Conservation (phyloP, 64 coral and sea anemone genomes). For the Astreopora myriophthalma region DNA sequence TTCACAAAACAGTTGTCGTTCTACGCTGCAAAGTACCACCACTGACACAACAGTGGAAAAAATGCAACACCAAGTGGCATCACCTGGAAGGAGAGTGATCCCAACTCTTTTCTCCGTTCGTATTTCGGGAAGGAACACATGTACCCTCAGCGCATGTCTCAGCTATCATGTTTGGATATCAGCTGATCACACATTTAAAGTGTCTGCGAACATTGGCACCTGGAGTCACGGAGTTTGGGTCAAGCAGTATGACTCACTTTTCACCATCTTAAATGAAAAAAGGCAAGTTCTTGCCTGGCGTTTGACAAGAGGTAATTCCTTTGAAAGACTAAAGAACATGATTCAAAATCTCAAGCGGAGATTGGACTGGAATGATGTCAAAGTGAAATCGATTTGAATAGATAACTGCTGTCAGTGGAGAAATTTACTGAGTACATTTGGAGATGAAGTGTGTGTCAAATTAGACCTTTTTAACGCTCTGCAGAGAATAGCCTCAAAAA, state of each 20-base stretch:
- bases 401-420: conserved; percentile 46
- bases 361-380: neutral
- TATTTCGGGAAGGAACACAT: conserved; percentile 6
- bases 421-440: conserved; percentile 10
- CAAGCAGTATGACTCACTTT: conserved; percentile 45
- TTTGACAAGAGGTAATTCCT: conserved; percentile 49
- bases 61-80: neutral
- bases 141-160: conserved; percentile 53
- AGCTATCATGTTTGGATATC: conserved; percentile 29
- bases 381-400: conserved; percentile 2
- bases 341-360: conserved; percentile 19
- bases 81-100: conserved; percentile 17
- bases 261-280: conserved; percentile 58
- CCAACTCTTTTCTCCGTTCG: conserved; percentile 9
- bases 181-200: conserved; percentile 63
- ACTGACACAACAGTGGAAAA: neutral
- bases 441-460: conserved; percentile 7
- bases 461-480: conserved; percentile 52
- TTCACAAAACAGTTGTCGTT: neutral
- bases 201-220: conserved; percentile 61
- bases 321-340: conserved; percentile 6
- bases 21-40: neutral
- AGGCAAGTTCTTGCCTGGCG: conserved; percentile 48
- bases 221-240: conserved; percentile 46
- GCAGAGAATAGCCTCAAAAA: conserved; percentile 27